Percentiles rank a stretch among this genome's conserved stretches.
Conservation (phyloP, 2,888 invertebrate genomes). For the Craniophora ligustri region DNA sequence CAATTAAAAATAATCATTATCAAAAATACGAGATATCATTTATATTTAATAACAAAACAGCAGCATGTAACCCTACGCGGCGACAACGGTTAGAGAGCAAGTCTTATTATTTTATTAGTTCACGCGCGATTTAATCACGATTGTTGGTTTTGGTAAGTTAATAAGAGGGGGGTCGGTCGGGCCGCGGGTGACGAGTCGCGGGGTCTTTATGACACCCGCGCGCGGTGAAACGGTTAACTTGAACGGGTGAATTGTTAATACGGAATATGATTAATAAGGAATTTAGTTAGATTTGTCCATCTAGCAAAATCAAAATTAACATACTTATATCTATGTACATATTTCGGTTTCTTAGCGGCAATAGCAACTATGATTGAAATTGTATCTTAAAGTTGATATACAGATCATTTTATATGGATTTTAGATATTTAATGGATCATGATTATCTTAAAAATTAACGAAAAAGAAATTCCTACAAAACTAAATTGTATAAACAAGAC, state of each 20-base stretch:
- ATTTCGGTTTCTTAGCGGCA: no score
- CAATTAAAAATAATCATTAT: no score
- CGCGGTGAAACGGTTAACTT: conserved; percentile 35
- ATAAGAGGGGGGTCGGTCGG: conserved; percentile 78
- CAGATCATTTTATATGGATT: no score
- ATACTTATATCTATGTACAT: no score
- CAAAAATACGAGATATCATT: no score
- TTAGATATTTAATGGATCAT: not conserved
- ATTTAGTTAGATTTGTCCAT: no score
- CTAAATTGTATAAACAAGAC: no score
- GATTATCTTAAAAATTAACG: not conserved
- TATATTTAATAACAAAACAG: conserved; percentile 16
- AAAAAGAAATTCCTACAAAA: no score
- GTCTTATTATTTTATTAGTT: conserved; percentile 88
- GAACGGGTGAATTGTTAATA: conserved; percentile 41
- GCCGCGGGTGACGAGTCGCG: conserved; percentile 46
- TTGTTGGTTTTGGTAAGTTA: conserved; percentile 88
- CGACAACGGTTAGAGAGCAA: conserved; percentile 71
- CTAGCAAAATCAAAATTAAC: no score
- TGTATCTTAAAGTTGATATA: no score
- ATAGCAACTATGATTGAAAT: no score
- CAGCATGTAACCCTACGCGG: conserved; percentile 71
- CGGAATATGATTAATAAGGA: conserved; percentile 21
- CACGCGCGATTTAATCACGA: conserved; percentile 88
- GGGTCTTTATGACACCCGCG: conserved; percentile 32